These are phyloP conservation scores for Cheirogaleus medius DNA, from an alignment of 2,113 vertebrate genomes.

Conservation along the genomic window DNA sequence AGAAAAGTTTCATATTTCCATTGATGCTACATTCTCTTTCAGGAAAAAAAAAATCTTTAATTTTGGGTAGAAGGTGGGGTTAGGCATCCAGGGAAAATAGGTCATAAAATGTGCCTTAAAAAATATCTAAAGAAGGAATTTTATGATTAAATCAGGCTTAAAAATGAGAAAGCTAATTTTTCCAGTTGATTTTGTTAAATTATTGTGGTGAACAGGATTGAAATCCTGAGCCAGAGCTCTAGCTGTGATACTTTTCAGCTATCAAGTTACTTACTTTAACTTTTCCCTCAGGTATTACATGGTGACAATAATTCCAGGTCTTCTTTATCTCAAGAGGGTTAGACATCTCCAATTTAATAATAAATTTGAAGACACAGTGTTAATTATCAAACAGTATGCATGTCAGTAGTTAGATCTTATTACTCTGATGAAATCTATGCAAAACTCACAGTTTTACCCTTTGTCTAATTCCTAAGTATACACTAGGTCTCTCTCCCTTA, in stretches of 20 bases:
- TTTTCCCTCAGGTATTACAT: background rate
- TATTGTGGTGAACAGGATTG: background rate
- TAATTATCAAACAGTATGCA: background rate
- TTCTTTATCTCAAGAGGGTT: background rate
- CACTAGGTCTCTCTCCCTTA: background rate
- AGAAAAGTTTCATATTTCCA: background rate
- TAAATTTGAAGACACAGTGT: background rate
- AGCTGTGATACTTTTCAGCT: background rate
- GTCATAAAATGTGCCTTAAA: background rate
- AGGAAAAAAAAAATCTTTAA: fast-evolving
- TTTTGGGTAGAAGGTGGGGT: background rate
- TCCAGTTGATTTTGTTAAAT: background rate
- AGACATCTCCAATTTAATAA: background rate
- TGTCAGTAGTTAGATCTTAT: background rate
- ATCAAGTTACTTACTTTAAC: background rate
- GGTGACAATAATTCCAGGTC: background rate
- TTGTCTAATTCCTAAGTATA: background rate
- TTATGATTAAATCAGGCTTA: background rate
- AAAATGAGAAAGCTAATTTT: background rate
- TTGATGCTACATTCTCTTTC: background rate
- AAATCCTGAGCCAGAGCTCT: background rate
- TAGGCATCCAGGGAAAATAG: background rate
- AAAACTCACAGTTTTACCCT: background rate
- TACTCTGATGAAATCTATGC: background rate
- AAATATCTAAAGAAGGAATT: background rate